These are phyloP conservation scores for Chiroxiphia lanceolata DNA, from an alignment of 2,797 vertebrate genomes.

Conservation along the genomic window DNA sequence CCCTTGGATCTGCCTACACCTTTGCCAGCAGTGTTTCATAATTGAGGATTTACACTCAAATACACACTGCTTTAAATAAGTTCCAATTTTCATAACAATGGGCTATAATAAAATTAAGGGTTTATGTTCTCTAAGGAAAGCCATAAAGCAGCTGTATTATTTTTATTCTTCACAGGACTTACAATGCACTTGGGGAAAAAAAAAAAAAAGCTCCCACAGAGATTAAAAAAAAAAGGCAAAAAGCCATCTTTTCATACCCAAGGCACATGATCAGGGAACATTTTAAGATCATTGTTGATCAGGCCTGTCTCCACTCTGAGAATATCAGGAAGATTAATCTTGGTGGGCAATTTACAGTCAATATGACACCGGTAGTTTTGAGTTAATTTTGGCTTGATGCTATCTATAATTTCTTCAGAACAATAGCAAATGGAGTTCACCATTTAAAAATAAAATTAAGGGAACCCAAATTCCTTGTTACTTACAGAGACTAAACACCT, in stretches of 20 bases:
- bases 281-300: not conserved
- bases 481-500: not conserved
- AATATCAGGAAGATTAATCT: not conserved
- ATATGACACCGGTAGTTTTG: not conserved
- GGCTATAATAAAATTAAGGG: not conserved
- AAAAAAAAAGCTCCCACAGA: not conserved
- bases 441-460: not conserved
- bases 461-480: not conserved
- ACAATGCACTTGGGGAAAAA: not conserved
- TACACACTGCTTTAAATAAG: conserved; percentile 29
- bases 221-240: not conserved
- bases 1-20: conserved; percentile 3
- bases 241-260: not conserved
- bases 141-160: not conserved
- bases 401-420: not conserved
- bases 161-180: not conserved
- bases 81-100: conserved; percentile 48
- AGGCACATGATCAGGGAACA: not conserved
- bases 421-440: not conserved
- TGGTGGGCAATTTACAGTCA: not conserved
- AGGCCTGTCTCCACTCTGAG: not conserved
- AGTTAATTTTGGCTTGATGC: not conserved
- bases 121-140: not conserved
- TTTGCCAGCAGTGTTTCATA: conserved; percentile 1
- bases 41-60: not conserved